Evolutionary conservation across 2,797 vertebrate species (phyloP), one percentile per base, ranked within the genome.

Genomic region (Todus mexicanus): DNA sequence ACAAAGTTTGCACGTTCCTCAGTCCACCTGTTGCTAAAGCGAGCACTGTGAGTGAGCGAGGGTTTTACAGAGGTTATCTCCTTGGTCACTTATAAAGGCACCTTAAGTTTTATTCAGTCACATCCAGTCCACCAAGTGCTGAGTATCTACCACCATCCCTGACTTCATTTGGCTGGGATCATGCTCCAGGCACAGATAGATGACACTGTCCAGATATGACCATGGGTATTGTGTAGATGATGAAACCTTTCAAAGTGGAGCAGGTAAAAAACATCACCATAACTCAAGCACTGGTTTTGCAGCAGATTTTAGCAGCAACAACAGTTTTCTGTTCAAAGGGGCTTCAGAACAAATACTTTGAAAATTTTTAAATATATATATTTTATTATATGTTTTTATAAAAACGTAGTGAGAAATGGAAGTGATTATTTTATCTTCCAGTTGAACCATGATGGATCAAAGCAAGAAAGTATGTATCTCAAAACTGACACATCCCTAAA

Each of bases 401-500:
- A 90, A 94, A 81, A 92, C 76, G 20, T 29, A 84, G 63, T 37
- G 92, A 86, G 94, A 92, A 95, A 92, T 86, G 4, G 77, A 91
- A 93, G 84, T 95, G 90, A 94, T 91, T 96, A 88, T 92, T 91
- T 87, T 85, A 47, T 82, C 68, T 91, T 91, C 68, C 73, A 81
- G 5, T 38, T 59, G 91, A 95, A 75, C 75, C 82, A 87, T 48
- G 26, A 40, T 38, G 89, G 94, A 94, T 91, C 88, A 94, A 91
- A 91, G 95, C 80, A 85, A 86, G 51, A 93, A 92, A 92, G 80
- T 54, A 60, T 64, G 56, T 69, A 78, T 90, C 57, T 85, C 92
- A 89, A 73, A 94, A 93, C 69, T 91, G 95, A 93, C 93, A 77
- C 59, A 71, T 88, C 35, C 87, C 92, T 76, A 87, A 93, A 89